Conservation (phyloP, 2,888 invertebrate species). For the Reticulitermes lucifugus region DNA sequence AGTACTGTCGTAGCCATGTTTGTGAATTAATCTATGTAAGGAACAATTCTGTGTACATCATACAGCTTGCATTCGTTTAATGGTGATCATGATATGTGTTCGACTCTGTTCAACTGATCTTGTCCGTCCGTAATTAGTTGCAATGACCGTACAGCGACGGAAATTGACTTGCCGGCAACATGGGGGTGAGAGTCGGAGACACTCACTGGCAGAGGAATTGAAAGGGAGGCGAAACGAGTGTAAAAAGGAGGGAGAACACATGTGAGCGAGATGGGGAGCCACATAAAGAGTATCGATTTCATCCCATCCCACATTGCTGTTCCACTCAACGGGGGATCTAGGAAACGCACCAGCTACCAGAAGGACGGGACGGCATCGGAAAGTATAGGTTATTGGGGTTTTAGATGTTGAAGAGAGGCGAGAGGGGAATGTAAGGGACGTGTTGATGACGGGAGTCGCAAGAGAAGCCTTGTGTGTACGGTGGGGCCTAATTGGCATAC, state of each 20-base stretch:
- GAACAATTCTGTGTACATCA: not conserved
- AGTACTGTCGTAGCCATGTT: not conserved
- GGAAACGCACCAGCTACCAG: no score
- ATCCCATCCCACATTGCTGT: no score
- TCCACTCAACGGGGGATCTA: not conserved
- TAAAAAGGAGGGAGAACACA: not conserved
- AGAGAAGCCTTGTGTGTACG: no score
- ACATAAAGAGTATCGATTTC: not conserved
- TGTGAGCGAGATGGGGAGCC: not conserved
- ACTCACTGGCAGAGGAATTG: not conserved
- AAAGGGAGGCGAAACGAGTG: not conserved
- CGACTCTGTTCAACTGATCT: not conserved
- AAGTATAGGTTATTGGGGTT: no score
- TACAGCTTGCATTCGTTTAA: no score
- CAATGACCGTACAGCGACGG: constrained; percentile 1
- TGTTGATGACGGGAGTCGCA: no score
- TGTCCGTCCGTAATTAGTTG: constrained; percentile 1
- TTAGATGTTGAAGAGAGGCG: no score
- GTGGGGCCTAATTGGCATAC: no score
- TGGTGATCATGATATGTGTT: no score
- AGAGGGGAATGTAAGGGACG: no score
- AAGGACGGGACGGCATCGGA: no score
- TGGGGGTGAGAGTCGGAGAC: not conserved
- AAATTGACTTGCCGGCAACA: constrained; percentile 7
- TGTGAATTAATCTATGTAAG: not conserved